Conservation (phyloP, 2,797 vertebrate species). For the Petrocephalus schoutedeni region DNA sequence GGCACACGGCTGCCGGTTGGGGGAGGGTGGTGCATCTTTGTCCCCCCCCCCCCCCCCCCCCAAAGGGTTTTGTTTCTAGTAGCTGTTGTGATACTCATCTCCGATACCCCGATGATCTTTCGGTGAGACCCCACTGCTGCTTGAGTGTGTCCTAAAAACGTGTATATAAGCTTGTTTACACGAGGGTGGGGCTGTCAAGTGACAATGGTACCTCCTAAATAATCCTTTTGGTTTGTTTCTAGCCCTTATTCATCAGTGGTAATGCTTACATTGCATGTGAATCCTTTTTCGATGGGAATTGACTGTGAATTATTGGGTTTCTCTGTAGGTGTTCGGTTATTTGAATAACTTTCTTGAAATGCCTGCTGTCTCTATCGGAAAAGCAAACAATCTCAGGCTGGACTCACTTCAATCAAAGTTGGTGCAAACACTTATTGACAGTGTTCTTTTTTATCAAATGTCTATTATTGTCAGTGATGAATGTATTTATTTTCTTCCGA, state of each 20-base stretch:
- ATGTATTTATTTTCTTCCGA: conserved; percentile 95
- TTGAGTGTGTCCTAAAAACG: conserved; percentile 40
- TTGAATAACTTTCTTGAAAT: conserved; percentile 30
- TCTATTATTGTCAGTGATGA: conserved; percentile 90
- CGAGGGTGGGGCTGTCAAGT: background rate
- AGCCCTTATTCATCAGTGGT: conserved; percentile 49
- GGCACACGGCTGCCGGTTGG: conserved; percentile 14
- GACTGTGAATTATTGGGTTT: conserved; percentile 62
- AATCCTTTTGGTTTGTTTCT: conserved; percentile 26
- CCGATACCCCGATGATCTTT: conserved; percentile 53
- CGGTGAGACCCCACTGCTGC: conserved; percentile 43
- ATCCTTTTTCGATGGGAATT: conserved; percentile 53
- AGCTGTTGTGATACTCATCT: conserved; percentile 13
- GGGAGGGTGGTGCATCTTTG: conserved; percentile 21
- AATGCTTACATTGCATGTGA: conserved; percentile 55
- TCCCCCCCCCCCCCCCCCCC: conserved; percentile 55
- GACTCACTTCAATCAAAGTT: conserved; percentile 76
- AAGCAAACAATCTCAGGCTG: conserved; percentile 60
- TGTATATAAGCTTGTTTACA: conserved; percentile 32
- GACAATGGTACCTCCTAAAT: conserved; percentile 41
- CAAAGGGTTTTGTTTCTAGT: conserved; percentile 57
- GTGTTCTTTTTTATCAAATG: conserved; percentile 89
- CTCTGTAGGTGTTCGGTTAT: conserved; percentile 24
- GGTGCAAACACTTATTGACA: conserved; percentile 95
- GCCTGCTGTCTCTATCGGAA: conserved; percentile 47